Conservation (phyloP, 2,113 vertebrate genomes). For the Eira barbara region DNA sequence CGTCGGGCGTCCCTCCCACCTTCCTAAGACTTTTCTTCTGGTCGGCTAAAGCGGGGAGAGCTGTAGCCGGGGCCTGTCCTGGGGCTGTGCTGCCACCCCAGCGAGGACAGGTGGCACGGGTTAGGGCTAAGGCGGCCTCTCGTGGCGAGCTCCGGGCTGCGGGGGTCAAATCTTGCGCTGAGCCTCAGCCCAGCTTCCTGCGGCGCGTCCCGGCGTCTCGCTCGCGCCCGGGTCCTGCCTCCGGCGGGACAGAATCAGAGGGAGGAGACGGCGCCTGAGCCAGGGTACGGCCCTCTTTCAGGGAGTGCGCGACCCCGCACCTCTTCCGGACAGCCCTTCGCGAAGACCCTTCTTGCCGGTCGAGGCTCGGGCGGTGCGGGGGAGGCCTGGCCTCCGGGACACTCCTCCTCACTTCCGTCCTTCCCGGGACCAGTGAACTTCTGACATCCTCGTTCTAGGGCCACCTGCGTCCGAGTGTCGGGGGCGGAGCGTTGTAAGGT, state of each 20-base stretch:
- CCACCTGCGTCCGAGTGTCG: neutral
- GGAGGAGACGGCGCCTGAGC: neutral
- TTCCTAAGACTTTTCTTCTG: neutral
- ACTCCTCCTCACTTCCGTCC: neutral
- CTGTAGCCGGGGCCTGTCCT: neutral
- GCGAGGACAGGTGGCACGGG: constrained; percentile 50
- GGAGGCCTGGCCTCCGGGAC: neutral
- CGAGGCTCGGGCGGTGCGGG: neutral
- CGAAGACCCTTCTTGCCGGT: neutral
- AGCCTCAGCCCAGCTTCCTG: neutral
- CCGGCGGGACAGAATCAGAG: neutral
- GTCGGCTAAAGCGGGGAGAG: neutral
- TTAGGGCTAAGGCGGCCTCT: neutral
- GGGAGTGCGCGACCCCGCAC: neutral
- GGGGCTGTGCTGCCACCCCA: neutral
- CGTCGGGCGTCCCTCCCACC: neutral
- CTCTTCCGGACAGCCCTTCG: neutral
- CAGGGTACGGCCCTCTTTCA: neutral
- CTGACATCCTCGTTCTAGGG: neutral
- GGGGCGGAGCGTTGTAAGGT: neutral
- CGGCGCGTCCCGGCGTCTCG: neutral
- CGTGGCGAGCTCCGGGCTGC: neutral
- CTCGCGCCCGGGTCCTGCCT: neutral
- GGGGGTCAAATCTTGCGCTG: neutral
- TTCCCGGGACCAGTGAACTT: neutral